phyloP scores from a whole-genome alignment of 2,888 invertebrate genomes.

The Drosophila testacea region DNA sequence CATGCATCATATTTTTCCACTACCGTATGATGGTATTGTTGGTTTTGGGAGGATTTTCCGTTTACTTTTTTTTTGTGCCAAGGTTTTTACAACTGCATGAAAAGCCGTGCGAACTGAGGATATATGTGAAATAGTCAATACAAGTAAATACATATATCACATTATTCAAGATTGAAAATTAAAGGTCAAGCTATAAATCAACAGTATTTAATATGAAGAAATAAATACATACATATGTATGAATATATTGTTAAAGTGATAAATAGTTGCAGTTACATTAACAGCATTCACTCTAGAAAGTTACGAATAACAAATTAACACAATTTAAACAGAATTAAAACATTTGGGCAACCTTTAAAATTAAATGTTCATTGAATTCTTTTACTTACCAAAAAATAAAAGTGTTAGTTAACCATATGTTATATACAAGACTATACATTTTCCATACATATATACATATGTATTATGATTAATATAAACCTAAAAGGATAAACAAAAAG shows the following conservation, averaged over 20 bases:
- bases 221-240: background rate
- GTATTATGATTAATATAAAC: too few species aligned
- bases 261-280: background rate
- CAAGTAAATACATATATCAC: constrained; percentile 4
- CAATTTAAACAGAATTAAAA: too few species aligned
- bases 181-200: constrained; percentile 25
- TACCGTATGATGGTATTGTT: constrained; percentile 20
- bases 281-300: too few species aligned
- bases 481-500: too few species aligned
- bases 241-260: constrained; percentile 1
- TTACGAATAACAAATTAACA: too few species aligned
- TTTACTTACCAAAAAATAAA: too few species aligned
- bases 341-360: too few species aligned
- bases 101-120: constrained; percentile 10
- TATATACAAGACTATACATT: too few species aligned
- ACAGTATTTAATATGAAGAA: background rate
- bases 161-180: constrained; percentile 21
- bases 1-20: constrained; percentile 59
- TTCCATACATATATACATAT: too few species aligned
- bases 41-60: constrained; percentile 15
- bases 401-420: too few species aligned
- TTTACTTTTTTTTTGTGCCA: background rate
- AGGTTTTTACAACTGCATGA: constrained; percentile 7
- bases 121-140: constrained; percentile 11
- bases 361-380: too few species aligned